Conservation (phyloP, 2,113 vertebrate genomes). For the Neoarius graeffei region DNA sequence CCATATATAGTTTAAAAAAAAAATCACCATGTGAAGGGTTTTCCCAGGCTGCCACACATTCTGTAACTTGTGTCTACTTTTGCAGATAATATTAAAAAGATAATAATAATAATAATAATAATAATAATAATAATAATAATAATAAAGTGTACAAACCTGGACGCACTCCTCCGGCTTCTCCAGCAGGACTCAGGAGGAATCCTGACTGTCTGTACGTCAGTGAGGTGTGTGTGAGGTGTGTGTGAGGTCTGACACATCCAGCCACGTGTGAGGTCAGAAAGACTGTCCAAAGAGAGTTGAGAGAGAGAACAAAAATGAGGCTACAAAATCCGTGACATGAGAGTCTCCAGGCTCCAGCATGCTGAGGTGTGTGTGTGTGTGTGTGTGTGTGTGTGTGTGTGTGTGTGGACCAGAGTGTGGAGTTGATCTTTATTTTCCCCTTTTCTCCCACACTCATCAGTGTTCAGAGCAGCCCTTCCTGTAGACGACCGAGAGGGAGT, state of each 20-base stretch:
- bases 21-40: background rate
- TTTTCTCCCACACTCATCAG: background rate
- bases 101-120: background rate
- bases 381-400: background rate
- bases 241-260: background rate
- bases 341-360: background rate
- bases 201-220: background rate
- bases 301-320: background rate
- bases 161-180: background rate
- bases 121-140: background rate
- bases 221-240: background rate
- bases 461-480: slow-evolving; percentile 2
- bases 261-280: background rate
- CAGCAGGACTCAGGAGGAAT: background rate
- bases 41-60: background rate
- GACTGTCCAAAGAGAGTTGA: background rate
- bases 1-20: background rate
- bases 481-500: background rate
- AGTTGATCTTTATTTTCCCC: slow-evolving; percentile 2
- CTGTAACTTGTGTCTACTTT: background rate
- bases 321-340: background rate
- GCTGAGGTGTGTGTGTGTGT: background rate
- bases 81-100: background rate
- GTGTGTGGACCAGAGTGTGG: background rate
- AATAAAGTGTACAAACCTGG: slow-evolving; percentile 23